Base-by-base conservation (phyloP, 2,888 invertebrate genomes). In the Sphecodes monilicornis region DNA sequence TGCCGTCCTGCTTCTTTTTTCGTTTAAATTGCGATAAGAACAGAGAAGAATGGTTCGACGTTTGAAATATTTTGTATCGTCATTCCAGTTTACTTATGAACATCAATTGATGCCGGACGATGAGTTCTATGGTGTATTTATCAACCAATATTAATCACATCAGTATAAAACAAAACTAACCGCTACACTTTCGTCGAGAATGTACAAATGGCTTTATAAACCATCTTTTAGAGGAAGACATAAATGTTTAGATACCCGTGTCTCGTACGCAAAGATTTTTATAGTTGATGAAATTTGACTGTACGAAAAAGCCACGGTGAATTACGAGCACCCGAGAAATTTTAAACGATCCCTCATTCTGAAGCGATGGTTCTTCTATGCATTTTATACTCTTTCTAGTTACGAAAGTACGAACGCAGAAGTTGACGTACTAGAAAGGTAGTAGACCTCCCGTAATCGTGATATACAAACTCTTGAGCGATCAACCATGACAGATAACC, bases 401-500 rank as follows among this genome's bases (percentile, higher is more conserved):
- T 68, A 57, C n/a, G 32, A 32, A 29, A 69, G 29, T 46, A 60
- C 43, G 22, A 36, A 29, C n/a, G 13, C 22, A 74, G 74, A 74
- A 26, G 74, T 26, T 29, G 22, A 26, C 29, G 36, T 18, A 68
- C 26, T 22, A 43, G n/a, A 36, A 18, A 77, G 18, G 71, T 66
- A n/a, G 43, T 41, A 39, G 39, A 74, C 29, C 50, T 26, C 57
- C 26, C 50, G 50, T 80, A 78, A 76, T 75, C 76, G 60, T 39
- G 76, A 78, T 84, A 68, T 69, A 50, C 71, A 72, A 26, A 43
- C 73, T 64, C 54, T 68, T 60, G 66, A 69, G 26, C 73, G 77
- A 86, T 85, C 79, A 77, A 78, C 71, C 76, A 41, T 64, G 46
- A 77, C 71, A 74, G 76, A 84, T 84, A 87, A 81, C 57, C 69